Evolutionary conservation across 2,888 invertebrate genomes (phyloP).

Genomic region (Alitta virens): DNA sequence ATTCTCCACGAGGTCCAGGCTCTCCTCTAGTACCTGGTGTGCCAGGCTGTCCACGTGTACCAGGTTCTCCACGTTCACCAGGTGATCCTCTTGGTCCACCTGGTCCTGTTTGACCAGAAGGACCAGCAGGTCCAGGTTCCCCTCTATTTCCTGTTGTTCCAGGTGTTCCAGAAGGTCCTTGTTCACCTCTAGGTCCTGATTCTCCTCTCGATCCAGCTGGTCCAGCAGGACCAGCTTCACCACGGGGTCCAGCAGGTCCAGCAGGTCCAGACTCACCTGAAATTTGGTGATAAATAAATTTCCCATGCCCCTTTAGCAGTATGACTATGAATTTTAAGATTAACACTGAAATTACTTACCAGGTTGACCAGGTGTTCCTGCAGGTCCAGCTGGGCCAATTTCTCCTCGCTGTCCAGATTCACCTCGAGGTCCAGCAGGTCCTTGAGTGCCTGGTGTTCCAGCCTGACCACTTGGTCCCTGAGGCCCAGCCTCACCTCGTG

Average conservation of each 20-base stretch:
- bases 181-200: constrained; percentile 4
- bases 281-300: too few species aligned
- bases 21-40: constrained; percentile 25
- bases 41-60: constrained; percentile 18
- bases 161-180: neutral
- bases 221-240: constrained; percentile 16
- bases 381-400: constrained; percentile 7
- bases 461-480: constrained; percentile 25
- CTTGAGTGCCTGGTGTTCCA: constrained; percentile 24
- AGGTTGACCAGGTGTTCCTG: constrained; percentile 12
- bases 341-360: too few species aligned
- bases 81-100: constrained; percentile 17
- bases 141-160: constrained; percentile 14
- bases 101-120: neutral
- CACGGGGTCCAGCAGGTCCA: constrained; percentile 13
- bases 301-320: too few species aligned
- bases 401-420: constrained; percentile 5
- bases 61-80: constrained; percentile 19
- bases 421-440: constrained; percentile 21
- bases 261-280: neutral
- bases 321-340: too few species aligned
- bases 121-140: constrained; percentile 4
- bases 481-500: constrained; percentile 25
- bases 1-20: neutral
- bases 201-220: constrained; percentile 8